Percentiles rank a stretch among this genome's conserved stretches.
These are phyloP conservation scores for Thinocorus orbignyianus DNA, from an alignment of 2,113 vertebrate species.

Conservation along the genomic window DNA sequence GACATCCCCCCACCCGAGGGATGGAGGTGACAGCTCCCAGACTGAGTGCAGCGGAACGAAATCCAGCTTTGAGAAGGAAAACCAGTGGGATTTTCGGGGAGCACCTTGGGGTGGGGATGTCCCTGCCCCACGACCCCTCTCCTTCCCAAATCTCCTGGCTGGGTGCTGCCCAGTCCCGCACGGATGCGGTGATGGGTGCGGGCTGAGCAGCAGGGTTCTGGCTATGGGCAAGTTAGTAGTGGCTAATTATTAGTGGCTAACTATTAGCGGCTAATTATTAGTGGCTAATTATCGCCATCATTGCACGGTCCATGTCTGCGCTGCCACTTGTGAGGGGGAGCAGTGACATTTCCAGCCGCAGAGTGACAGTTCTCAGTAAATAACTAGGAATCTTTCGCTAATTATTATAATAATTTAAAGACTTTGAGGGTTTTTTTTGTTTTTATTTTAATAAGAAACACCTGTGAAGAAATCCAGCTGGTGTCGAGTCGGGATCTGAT, in stretches of 20 bases:
- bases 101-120: not conserved
- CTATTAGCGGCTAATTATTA: not conserved
- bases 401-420: not conserved
- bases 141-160: too few relatives aligned
- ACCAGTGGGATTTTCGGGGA: not conserved
- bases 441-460: not conserved
- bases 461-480: not conserved
- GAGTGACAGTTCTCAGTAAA: not conserved
- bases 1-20: not conserved
- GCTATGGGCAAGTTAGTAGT: too few relatives aligned
- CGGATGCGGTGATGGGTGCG: not conserved
- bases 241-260: too few relatives aligned
- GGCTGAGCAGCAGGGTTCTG: not conserved
- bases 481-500: not conserved
- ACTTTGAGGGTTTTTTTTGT: not conserved
- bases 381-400: not conserved
- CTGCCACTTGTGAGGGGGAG: fast-evolving
- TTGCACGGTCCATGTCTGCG: fast-evolving
- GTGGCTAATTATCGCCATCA: not conserved
- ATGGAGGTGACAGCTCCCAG: not conserved
- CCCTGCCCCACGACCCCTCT: not conserved
- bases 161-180: not conserved
- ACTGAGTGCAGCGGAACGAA: not conserved
- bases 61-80: not conserved
- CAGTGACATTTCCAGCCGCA: not conserved